These are phyloP conservation scores for Cynodonichthys magdalenae DNA, from an alignment of 2,797 vertebrate species.

Conservation along the genomic window DNA sequence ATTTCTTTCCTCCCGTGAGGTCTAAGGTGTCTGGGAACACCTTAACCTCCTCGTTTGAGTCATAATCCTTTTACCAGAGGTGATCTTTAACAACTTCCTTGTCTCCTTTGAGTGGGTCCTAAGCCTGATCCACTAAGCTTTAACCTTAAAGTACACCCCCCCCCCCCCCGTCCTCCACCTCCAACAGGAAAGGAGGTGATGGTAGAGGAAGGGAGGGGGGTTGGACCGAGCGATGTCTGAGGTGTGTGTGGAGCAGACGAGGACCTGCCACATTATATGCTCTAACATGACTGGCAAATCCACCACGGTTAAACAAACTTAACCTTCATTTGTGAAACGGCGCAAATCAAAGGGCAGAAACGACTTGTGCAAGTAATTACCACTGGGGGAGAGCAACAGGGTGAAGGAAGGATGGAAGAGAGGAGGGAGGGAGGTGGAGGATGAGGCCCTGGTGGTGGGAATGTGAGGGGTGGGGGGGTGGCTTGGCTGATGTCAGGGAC, in stretches of 20 bases:
- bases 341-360: slow-evolving; percentile 92
- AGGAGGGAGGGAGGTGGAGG: slow-evolving; percentile 19
- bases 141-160: slow-evolving; percentile 91
- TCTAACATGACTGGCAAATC: slow-evolving; percentile 98
- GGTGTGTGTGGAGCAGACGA: slow-evolving; percentile 78
- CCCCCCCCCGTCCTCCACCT: slow-evolving; percentile 54
- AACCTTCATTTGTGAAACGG: slow-evolving; percentile 99
- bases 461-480: slow-evolving; percentile 12
- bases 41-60: slow-evolving; percentile 38
- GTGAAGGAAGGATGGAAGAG: slow-evolving; percentile 61
- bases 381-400: slow-evolving; percentile 78
- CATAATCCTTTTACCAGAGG: slow-evolving; percentile 66
- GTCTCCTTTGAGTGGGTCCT: slow-evolving; percentile 52
- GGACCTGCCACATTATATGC: slow-evolving; percentile 95
- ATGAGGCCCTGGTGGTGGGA: slow-evolving; percentile 25
- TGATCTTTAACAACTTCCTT: slow-evolving; percentile 70
- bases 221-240: slow-evolving; percentile 55
- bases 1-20: slow-evolving; percentile 10
- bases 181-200: slow-evolving; percentile 43
- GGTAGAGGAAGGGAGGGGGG: slow-evolving; percentile 4
- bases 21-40: slow-evolving; percentile 18
- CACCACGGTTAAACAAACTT: slow-evolving; percentile 99
- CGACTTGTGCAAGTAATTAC: slow-evolving; percentile 95
- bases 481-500: slow-evolving; percentile 53
- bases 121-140: slow-evolving; percentile 82